These are phyloP conservation scores for Calliopsis andreniformis DNA, from an alignment of 1,140 invertebrate genomes.

Conservation along the genomic window DNA sequence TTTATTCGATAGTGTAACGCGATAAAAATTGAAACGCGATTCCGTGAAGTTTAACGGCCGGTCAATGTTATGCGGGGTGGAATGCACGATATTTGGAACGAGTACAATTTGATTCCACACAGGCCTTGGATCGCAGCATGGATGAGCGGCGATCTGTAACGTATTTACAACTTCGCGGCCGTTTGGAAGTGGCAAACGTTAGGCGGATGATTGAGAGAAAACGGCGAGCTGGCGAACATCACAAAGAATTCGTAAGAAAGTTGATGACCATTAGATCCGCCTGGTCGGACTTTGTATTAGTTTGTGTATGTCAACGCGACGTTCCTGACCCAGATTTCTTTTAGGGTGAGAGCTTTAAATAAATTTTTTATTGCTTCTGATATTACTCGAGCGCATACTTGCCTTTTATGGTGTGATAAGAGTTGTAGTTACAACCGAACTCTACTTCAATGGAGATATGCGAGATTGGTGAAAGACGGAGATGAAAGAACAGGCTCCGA, in stretches of 20 bases:
- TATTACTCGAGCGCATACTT: background rate
- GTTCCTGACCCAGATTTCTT: constrained; percentile 58
- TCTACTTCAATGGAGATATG: background rate
- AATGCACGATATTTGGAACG: constrained; percentile 23
- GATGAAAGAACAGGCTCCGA: background rate
- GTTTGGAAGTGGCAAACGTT: constrained; percentile 31
- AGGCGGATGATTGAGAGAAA: constrained; percentile 50
- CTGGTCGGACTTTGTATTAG: constrained; percentile 59
- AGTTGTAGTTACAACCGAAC: background rate
- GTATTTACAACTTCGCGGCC: constrained; percentile 9
- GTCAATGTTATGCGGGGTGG: background rate
- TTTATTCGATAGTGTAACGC: background rate
- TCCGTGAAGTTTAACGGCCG: too few species aligned
- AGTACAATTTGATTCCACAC: background rate
- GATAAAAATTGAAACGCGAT: too few species aligned
- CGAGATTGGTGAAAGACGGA: too few species aligned
- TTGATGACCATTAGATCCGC: constrained; percentile 72
- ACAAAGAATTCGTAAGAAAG: constrained; percentile 73
- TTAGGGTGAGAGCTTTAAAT: background rate
- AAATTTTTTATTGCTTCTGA: background rate
- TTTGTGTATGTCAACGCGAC: constrained; percentile 48
- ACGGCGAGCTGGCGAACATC: constrained; percentile 47
- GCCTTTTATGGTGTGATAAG: background rate
- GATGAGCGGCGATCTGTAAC: constrained; percentile 27
- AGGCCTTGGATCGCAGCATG: constrained; percentile 1